A percentile compares a stretch with the other conserved stretches of the same genome.
Conservation (phyloP, 2,113 vertebrate genomes). For the Xiphophorus hellerii region DNA sequence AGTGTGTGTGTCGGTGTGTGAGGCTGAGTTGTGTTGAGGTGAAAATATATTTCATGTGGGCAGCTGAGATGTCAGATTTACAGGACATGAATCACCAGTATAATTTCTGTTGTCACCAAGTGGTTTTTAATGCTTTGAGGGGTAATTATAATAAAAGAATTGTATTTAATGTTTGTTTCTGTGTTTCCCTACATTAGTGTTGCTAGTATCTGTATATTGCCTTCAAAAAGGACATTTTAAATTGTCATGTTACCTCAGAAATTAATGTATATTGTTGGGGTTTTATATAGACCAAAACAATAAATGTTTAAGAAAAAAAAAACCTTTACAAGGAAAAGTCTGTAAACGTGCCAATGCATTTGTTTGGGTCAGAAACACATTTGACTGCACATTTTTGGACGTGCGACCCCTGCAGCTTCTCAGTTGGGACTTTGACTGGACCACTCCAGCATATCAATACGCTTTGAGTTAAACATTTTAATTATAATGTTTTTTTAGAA, state of each 20-base stretch:
- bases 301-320: neutral
- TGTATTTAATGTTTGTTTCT: constrained; percentile 48
- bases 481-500: too few relatives aligned
- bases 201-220: too few relatives aligned
- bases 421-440: too few relatives aligned
- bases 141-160: constrained; percentile 66
- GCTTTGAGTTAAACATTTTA: too few relatives aligned
- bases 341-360: neutral
- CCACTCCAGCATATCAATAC: too few relatives aligned
- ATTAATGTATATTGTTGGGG: too few relatives aligned
- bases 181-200: neutral
- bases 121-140: constrained; percentile 65
- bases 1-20: neutral
- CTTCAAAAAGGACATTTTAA: too few relatives aligned
- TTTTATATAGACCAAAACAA: neutral
- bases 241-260: too few relatives aligned
- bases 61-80: constrained; percentile 5
- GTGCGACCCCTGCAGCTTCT: too few relatives aligned
- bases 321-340: neutral
- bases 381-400: neutral
- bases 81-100: constrained; percentile 32
- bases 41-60: neutral
- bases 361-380: neutral
- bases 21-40: neutral
- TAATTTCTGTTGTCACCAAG: constrained; percentile 59